phyloP scores from a whole-genome alignment of 2,797 vertebrate genomes.

The Perdix hodgsoniae region DNA sequence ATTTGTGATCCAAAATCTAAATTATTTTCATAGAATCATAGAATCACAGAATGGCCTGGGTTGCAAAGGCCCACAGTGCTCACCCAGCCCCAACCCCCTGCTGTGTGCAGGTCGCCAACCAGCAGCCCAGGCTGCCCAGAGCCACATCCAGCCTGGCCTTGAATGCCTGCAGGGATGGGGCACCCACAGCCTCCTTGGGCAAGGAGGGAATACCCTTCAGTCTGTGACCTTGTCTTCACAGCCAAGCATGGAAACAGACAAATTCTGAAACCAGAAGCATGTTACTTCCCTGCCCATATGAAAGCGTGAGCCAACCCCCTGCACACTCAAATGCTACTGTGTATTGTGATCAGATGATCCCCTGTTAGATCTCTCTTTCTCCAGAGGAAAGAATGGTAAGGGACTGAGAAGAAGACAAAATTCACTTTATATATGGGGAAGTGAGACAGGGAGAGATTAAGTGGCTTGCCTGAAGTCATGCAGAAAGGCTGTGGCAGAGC shows the following conservation, averaged over 20 bases:
- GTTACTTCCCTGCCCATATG: not conserved
- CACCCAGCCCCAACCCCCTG: too few relatives aligned
- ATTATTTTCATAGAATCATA: not conserved
- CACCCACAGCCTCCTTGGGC: too few relatives aligned
- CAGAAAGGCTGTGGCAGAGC: not conserved
- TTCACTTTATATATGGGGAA: not conserved
- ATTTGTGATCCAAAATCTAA: not conserved
- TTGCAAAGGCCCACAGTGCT: too few relatives aligned
- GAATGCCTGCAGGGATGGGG: too few relatives aligned
- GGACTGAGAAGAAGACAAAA: not conserved
- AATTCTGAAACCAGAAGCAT: not conserved
- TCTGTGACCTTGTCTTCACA: not conserved
- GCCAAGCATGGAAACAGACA: not conserved
- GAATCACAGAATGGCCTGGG: too few relatives aligned
- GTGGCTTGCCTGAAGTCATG: not conserved
- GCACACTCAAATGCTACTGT: not conserved
- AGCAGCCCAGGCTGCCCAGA: too few relatives aligned
- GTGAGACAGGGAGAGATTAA: slow-evolving; percentile 9
- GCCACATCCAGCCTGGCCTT: too few relatives aligned
- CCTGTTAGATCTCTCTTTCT: not conserved
- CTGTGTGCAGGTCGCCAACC: too few relatives aligned
- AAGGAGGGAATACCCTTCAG: not conserved
- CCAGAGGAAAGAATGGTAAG: not conserved
- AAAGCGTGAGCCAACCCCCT: not conserved
- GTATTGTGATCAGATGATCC: not conserved